A percentile compares a stretch with the other conserved stretches of the same genome.
Evolutionary conservation across 37 sponge, comb jelly and placozoan species (phyloP).

Genomic region (Bolinopsis microptera): DNA sequence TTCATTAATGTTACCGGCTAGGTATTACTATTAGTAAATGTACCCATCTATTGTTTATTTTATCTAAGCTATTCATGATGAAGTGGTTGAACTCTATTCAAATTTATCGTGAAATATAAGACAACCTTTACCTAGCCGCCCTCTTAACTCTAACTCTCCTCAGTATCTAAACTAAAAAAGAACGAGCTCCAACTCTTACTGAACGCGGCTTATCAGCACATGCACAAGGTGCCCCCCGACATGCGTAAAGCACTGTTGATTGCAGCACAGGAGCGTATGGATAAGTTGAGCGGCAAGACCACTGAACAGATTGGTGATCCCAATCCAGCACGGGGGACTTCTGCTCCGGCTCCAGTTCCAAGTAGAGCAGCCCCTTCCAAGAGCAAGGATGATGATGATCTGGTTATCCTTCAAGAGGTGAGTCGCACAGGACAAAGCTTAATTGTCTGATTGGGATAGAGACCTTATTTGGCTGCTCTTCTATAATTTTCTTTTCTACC

Average conservation of each 20-base stretch:
- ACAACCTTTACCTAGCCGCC: too few species aligned
- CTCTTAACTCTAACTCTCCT: neutral
- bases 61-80: too few species aligned
- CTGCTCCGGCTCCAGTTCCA: neutral
- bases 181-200: conserved; percentile 2
- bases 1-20: too few species aligned
- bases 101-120: too few species aligned
- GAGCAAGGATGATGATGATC: conserved; percentile 3
- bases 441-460: neutral
- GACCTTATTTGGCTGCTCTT: neutral
- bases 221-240: conserved; percentile 62
- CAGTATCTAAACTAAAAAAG: conserved; percentile 40
- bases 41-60: too few species aligned
- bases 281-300: neutral
- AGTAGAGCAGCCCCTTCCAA: too few species aligned
- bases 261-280: conserved; percentile 44
- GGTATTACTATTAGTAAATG: too few species aligned
- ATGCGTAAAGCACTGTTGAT: conserved; percentile 47
- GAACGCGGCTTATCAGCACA: conserved; percentile 58
- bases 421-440: neutral
- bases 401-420: conserved; percentile 27
- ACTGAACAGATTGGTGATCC: neutral
- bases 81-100: too few species aligned
- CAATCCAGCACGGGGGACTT: neutral
- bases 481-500: neutral